phyloP scores from a whole-genome alignment of 2,113 vertebrate genomes.

The Acanthisitta chloris region DNA sequence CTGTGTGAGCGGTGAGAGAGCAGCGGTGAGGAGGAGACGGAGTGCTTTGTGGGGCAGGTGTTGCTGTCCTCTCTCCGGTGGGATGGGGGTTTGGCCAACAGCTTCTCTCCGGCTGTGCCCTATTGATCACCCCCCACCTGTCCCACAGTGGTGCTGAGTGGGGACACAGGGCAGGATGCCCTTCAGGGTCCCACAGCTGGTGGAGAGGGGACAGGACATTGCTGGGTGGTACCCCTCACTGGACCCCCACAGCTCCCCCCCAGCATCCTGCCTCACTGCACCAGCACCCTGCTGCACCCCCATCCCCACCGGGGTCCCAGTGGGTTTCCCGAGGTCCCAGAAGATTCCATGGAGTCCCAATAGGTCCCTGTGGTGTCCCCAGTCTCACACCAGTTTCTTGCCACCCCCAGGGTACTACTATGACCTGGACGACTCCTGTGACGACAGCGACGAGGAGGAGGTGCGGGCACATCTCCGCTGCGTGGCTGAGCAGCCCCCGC shows the following conservation, averaged over 20 bases:
- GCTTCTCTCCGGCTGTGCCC: fast-evolving
- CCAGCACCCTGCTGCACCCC: background rate
- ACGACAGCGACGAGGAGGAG: constrained; percentile 97
- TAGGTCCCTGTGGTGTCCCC: background rate
- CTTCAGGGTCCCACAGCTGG: background rate
- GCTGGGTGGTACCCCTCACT: fast-evolving
- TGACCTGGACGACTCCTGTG: constrained; percentile 95
- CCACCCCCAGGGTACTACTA: constrained; percentile 89
- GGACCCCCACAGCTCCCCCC: fast-evolving
- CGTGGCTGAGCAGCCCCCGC: constrained; percentile 91
- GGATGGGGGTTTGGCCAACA: background rate
- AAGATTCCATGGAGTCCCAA: background rate
- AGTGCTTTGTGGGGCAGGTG: background rate
- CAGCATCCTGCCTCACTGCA: background rate
- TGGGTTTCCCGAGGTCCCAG: background rate
- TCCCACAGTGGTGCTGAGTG: fast-evolving
- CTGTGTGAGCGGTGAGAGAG: background rate
- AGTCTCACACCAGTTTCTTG: background rate
- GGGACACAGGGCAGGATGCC: fast-evolving
- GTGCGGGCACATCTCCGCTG: constrained; percentile 93
- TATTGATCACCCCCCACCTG: fast-evolving
- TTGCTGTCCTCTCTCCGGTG: background rate
- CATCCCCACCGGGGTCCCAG: background rate
- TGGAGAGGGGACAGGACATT: background rate
- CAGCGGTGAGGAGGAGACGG: background rate